Conservation (phyloP, 2,113 vertebrate species). For the Mormyrus lacerda region DNA sequence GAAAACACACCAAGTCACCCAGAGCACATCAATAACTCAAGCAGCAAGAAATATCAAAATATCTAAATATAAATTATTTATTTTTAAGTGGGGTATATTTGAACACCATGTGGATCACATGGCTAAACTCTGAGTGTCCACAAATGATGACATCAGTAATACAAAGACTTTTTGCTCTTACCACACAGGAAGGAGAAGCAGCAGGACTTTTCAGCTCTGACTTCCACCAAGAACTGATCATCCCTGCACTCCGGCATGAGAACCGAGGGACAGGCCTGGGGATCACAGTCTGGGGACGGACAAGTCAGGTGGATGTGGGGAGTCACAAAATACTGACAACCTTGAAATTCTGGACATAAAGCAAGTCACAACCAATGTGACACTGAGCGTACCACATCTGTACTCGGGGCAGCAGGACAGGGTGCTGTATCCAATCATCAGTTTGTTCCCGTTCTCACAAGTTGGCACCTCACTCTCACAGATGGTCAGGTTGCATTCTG, state of each 20-base stretch:
- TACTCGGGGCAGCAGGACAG: constrained; percentile 91
- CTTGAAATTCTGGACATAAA: background rate
- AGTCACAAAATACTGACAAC: background rate
- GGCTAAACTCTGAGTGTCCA: background rate
- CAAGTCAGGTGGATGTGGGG: background rate
- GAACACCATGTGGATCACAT: background rate
- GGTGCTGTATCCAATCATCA: constrained; percentile 69
- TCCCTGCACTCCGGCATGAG: constrained; percentile 72
- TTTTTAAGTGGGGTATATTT: background rate
- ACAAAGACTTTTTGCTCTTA: constrained; percentile 44
- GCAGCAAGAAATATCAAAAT: background rate
- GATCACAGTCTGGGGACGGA: constrained; percentile 75
- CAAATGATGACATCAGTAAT: background rate
- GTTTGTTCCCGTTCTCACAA: constrained; percentile 71
- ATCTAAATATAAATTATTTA: background rate
- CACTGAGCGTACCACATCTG: constrained; percentile 72
- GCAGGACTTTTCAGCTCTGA: constrained; percentile 74
- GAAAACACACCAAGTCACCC: constrained; percentile 31
- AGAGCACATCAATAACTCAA: background rate
- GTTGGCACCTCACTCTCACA: constrained; percentile 69
- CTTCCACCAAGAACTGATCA: constrained; percentile 86
- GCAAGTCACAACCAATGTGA: background rate
- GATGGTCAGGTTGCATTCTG: constrained; percentile 85
- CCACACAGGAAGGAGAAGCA: constrained; percentile 88
- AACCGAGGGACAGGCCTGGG: constrained; percentile 66